A percentile compares a stretch with the other conserved stretches of the same genome.
Evolutionary conservation across 2,113 vertebrate genomes (phyloP).

Genomic region (Cyanoderma ruficeps): DNA sequence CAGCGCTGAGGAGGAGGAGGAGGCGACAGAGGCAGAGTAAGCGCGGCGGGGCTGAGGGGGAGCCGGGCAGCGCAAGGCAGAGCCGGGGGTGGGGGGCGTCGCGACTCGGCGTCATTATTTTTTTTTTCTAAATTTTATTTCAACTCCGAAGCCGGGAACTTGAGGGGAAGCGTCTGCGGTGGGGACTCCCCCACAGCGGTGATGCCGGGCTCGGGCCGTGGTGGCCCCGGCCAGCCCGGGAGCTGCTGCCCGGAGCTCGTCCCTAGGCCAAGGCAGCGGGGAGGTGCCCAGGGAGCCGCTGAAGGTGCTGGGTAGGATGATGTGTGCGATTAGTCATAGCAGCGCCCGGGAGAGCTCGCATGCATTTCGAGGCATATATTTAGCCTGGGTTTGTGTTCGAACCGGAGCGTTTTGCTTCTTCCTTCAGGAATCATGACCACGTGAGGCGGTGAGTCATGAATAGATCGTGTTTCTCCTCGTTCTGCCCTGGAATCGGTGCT

Average conservation of each 20-base stretch:
- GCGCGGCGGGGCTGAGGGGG: not conserved
- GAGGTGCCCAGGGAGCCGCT: not conserved
- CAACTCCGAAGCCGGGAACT: not conserved
- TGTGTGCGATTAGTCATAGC: not conserved
- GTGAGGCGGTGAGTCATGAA: slow-evolving; percentile 36
- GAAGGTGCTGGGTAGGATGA: not conserved
- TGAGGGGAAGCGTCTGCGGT: not conserved
- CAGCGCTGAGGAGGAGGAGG: not conserved
- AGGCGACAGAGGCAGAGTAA: not conserved
- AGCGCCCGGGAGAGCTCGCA: not conserved
- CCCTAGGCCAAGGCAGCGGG: not conserved
- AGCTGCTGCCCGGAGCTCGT: not conserved
- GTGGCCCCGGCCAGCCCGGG: not conserved
- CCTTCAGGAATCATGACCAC: not conserved
- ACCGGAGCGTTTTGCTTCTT: not conserved
- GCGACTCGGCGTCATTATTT: too few relatives aligned
- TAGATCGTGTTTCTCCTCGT: not conserved
- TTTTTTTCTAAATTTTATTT: not conserved
- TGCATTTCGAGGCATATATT: not conserved
- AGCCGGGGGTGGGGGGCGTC: too few relatives aligned
- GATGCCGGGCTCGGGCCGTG: not conserved
- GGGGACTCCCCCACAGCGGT: not conserved
- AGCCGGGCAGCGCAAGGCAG: not conserved
- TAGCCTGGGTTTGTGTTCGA: not conserved
- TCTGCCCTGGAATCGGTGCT: not conserved